phyloP scores from a whole-genome alignment of 2,113 vertebrate species.

The Cyrtonyx montezumae region DNA sequence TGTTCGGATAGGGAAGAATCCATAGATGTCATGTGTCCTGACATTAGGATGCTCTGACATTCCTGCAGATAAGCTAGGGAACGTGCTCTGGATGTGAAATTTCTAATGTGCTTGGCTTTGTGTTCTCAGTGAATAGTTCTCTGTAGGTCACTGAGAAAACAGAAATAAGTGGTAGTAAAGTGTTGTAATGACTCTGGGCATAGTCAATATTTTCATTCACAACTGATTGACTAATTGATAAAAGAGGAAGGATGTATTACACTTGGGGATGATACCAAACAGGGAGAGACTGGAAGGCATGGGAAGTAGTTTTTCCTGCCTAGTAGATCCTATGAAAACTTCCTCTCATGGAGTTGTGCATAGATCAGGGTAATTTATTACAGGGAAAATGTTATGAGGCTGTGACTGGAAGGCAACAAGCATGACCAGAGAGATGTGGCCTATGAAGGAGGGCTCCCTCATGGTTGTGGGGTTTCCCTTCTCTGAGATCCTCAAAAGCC shows the following conservation, averaged over 20 bases:
- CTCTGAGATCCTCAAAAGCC: neutral
- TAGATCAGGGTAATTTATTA: neutral
- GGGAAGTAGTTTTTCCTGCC: neutral
- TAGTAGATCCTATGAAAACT: neutral
- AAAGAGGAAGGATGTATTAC: neutral
- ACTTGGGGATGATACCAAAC: neutral
- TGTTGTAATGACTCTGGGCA: neutral
- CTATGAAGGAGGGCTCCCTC: neutral
- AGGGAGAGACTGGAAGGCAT: neutral
- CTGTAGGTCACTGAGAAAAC: neutral
- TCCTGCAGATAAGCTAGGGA: neutral
- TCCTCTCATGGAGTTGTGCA: neutral
- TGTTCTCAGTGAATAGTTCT: neutral
- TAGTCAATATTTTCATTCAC: neutral
- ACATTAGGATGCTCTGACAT: neutral
- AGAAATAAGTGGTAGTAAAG: neutral
- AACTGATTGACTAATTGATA: neutral
- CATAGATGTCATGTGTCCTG: neutral
- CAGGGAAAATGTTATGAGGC: neutral
- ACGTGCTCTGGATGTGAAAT: neutral
- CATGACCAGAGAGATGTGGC: neutral
- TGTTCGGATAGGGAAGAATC: conserved; percentile 14
- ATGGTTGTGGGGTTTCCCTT: neutral
- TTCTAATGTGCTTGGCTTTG: neutral
- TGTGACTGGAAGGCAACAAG: neutral